Evolutionary conservation across 1,140 invertebrate genomes (phyloP).

Genomic region (Agrypnia vestita): DNA sequence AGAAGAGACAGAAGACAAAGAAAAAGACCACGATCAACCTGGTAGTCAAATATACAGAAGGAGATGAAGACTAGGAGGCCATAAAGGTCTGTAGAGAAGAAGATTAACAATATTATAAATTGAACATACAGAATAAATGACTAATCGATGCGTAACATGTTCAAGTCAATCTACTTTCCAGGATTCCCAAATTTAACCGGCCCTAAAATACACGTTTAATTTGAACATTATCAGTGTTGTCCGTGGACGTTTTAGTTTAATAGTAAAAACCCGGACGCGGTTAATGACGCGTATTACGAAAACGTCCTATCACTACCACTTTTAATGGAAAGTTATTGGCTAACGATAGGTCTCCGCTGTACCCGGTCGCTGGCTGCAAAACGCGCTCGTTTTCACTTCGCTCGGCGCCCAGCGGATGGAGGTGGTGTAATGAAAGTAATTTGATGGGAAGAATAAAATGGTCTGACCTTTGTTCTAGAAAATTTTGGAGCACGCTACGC

Average conservation of each 20-base stretch:
- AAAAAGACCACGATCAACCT: no score
- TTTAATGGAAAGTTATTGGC: slow-evolving; percentile 44
- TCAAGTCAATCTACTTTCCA: not conserved
- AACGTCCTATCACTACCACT: slow-evolving; percentile 32
- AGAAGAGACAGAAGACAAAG: no score
- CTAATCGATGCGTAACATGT: not conserved
- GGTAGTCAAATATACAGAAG: no score
- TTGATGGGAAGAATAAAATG: slow-evolving; percentile 8
- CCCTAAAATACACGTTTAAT: not conserved
- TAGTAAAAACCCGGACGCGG: slow-evolving; percentile 21
- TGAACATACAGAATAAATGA: not conserved
- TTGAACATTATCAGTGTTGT: not conserved
- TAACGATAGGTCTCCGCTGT: not conserved
- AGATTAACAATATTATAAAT: not conserved
- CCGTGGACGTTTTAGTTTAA: not conserved
- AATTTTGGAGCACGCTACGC: not conserved
- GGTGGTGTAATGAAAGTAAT: not conserved
- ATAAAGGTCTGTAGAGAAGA: no score
- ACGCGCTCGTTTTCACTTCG: slow-evolving; percentile 42
- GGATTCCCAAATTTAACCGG: not conserved
- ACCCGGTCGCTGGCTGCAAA: slow-evolving; percentile 4
- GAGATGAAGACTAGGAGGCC: no score
- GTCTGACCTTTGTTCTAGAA: slow-evolving; percentile 27
- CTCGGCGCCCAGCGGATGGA: slow-evolving; percentile 1
- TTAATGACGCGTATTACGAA: slow-evolving; percentile 42